Percentiles rank a stretch among this genome's conserved stretches.
Evolutionary conservation across 2,797 vertebrate genomes (phyloP).

Genomic region (Pteropus rufus): DNA sequence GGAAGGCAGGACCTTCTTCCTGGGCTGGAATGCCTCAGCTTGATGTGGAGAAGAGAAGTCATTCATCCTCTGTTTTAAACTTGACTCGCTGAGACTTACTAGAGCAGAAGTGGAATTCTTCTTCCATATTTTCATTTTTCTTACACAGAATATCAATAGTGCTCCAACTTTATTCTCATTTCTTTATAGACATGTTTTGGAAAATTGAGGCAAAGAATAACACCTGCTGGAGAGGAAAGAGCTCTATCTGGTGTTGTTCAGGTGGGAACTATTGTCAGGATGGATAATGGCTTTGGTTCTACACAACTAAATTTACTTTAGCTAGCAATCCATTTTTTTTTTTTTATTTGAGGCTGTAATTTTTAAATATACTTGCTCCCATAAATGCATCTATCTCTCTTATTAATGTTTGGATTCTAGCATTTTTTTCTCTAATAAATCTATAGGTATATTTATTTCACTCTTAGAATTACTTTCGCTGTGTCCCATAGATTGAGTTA

Average conservation of each 20-base stretch:
- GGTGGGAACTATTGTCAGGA: not conserved
- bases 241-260: not conserved
- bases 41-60: not conserved
- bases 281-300: not conserved
- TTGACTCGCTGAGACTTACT: not conserved
- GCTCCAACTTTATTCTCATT: not conserved
- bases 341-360: not conserved
- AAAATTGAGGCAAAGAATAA: not conserved
- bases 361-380: not conserved
- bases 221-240: not conserved
- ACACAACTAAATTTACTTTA: not conserved
- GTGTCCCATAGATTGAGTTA: too few relatives aligned
- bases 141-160: not conserved
- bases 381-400: not conserved
- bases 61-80: not conserved
- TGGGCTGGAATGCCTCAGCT: rapidly evolving
- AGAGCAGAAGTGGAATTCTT: not conserved
- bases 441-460: not conserved
- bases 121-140: not conserved
- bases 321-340: not conserved
- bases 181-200: not conserved
- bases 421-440: not conserved
- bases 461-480: too few relatives aligned
- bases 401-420: not conserved
- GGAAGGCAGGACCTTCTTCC: not conserved